Conservation (phyloP, 2,113 vertebrate species). For the Choloepus hoffmanni region DNA sequence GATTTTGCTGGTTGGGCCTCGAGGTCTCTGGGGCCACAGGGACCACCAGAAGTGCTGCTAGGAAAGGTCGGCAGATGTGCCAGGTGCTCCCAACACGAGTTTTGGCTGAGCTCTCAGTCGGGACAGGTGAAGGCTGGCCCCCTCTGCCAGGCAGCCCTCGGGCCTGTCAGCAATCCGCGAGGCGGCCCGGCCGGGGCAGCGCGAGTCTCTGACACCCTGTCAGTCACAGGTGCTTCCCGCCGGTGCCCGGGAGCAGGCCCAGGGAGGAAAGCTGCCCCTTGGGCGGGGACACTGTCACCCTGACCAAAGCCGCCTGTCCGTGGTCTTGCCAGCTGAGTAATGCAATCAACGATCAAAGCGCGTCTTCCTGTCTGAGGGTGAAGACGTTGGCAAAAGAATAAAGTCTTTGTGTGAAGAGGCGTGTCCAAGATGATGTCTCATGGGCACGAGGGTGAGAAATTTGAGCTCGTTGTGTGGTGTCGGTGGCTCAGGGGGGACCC, state of each 20-base stretch:
- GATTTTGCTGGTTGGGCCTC: fast-evolving
- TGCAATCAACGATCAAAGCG: conserved; percentile 59
- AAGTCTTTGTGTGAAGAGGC: conserved; percentile 24
- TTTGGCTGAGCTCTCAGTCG: fast-evolving
- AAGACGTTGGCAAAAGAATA: conserved; percentile 51
- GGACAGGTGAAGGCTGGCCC: not conserved
- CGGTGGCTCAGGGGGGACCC: not conserved
- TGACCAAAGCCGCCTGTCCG: not conserved
- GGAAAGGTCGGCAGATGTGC: fast-evolving
- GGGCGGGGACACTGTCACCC: not conserved
- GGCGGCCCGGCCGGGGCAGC: fast-evolving
- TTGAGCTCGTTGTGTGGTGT: not conserved
- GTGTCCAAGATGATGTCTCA: not conserved
- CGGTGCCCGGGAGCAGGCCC: not conserved
- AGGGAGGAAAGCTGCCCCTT: not conserved
- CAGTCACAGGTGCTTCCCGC: conserved; percentile 35
- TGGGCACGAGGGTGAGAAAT: not conserved
- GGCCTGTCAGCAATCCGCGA: not conserved
- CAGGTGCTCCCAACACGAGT: fast-evolving
- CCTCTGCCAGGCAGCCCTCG: fast-evolving
- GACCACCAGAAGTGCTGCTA: too few relatives aligned
- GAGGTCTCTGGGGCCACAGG: fast-evolving
- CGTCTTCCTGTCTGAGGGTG: not conserved
- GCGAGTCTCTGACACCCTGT: not conserved
- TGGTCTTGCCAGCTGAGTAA: not conserved